Base-by-base conservation (phyloP, 2,888 invertebrate species). In the Harpalus rubripes region DNA sequence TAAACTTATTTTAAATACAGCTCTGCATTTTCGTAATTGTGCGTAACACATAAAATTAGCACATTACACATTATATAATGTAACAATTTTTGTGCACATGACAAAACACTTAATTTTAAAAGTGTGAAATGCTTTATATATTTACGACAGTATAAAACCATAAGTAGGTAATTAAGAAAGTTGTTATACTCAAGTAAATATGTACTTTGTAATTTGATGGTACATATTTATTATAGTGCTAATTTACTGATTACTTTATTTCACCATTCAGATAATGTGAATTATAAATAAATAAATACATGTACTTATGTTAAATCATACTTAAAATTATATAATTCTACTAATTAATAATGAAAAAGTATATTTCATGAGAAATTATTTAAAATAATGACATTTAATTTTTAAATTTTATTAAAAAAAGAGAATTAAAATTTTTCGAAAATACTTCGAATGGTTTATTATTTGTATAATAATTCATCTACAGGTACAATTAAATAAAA, bases 111-210 rank as follows among this genome's bases (percentile, higher is more conserved):
- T 83, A 76, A 83, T 83, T 83, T 72, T 5, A 74, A 74, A 32
- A 39, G 76, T 83, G 61, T 74, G 59, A 83, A 83, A 61, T 83
- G 61, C 39, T 82, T 82, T 82, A 83, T 82, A 83, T 83, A 83
- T 83, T 83, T 83, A 83, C 74, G 83, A 74, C 59, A 61, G 39
- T 74, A 74, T 59, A 32, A 74, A 74, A 83, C 18, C 74, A 59
- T 83, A 83, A 83, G 83, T 65, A 81, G 65, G 81, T 81, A 81
- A 81, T 81, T 81, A 81, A 81, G 41, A 22, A 65, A 12, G 56
- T 39, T 22, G 56, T 82, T 58, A 58, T 74, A 15, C 22, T 72
- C 15, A 81, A 81, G 65, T 81, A 81, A 81, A 81, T 82, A 74
- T 83, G 59, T 59, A 74, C 74, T 83, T 58, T 83, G 83, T 76